These are phyloP conservation scores for Caradrina kadenii DNA, from an alignment of 2,888 invertebrate species.

Conservation along the genomic window DNA sequence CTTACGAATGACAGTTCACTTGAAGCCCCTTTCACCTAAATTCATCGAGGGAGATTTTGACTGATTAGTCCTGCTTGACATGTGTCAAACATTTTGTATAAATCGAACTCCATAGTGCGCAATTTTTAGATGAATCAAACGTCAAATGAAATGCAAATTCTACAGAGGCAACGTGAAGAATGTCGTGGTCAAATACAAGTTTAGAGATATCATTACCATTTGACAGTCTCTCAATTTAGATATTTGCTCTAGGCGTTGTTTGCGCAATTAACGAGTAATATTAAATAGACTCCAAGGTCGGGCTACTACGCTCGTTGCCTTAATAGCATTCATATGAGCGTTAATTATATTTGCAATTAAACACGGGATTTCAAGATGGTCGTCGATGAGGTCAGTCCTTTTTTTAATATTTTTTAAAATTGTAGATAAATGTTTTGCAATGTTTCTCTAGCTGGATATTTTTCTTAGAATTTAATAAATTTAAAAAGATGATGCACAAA, in stretches of 20 bases:
- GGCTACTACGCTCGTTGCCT: constrained; percentile 54
- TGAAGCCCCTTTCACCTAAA: too few species aligned
- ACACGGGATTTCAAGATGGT: constrained; percentile 56
- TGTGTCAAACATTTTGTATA: too few species aligned
- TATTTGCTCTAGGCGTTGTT: constrained; percentile 56
- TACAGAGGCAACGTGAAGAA: constrained; percentile 29
- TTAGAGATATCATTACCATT: constrained; percentile 37
- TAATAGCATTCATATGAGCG: constrained; percentile 61
- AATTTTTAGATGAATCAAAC: constrained; percentile 1
- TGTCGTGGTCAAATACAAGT: constrained; percentile 36
- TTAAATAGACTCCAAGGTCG: constrained; percentile 68
- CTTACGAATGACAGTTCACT: too few species aligned
- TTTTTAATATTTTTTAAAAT: constrained; percentile 31
- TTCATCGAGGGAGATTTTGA: too few species aligned
- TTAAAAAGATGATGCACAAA: neutral
- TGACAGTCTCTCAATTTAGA: constrained; percentile 44
- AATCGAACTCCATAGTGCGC: neutral
- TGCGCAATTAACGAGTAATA: constrained; percentile 61
- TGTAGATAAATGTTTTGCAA: neutral
- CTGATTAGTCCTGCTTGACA: too few species aligned
- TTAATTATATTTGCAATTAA: constrained; percentile 67
- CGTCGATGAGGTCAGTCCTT: constrained; percentile 52
- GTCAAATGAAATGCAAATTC: constrained; percentile 35
- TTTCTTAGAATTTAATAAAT: neutral
- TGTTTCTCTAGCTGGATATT: neutral